Base-by-base conservation (phyloP, 2,797 vertebrate genomes). In the Argyrosomus regius region DNA sequence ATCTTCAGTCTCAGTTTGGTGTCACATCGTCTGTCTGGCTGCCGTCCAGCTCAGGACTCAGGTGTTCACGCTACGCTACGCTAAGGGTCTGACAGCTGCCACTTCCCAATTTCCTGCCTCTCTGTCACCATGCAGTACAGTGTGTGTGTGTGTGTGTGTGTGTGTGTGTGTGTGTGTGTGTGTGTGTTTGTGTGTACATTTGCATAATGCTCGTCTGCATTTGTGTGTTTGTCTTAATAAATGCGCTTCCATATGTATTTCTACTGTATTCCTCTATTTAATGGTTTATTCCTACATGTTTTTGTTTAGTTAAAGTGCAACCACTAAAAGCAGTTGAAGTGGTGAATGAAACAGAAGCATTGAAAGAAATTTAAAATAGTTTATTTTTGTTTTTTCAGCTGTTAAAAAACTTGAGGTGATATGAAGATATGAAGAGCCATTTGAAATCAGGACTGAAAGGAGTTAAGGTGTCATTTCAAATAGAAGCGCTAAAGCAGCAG, bases 31-130 rank as follows among this genome's bases (percentile, higher is more conserved):
- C 31, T 13, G 35, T 39, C 68, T 85, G 82, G 78, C 71, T 31
- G 48, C 4, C 52, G 18, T 80, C 78, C 71, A 79, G 56, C 70
- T 66, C 59, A 65, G 78, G 75, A 73, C 76, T 87, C 86, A 88
- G 86, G 77, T 85, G 84, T 79, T 87, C 57, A 31, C 41, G 46
- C 49, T 5, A 6, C 10, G 49, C 48, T 31, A 65, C 9, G 50
- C 79, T 82, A 76, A 84, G 60, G 9, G 41, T 22, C 41, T 22
- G 6, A 74, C 70, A 73, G 63, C 43, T 82, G 80, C 74, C 46
- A 70, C 57, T 46, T 35, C 28, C 17, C n/a, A 20, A 11, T 67
- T 62, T 80, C 68, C 80, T 83, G 68, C 39, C 26, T 68, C 48
- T 41, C 28, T 64, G 28, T 72, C 60, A 57, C 12, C 65, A n/a